These are phyloP conservation scores for Xestia rhomboidea DNA, from an alignment of 2,888 invertebrate species.

Conservation along the genomic window DNA sequence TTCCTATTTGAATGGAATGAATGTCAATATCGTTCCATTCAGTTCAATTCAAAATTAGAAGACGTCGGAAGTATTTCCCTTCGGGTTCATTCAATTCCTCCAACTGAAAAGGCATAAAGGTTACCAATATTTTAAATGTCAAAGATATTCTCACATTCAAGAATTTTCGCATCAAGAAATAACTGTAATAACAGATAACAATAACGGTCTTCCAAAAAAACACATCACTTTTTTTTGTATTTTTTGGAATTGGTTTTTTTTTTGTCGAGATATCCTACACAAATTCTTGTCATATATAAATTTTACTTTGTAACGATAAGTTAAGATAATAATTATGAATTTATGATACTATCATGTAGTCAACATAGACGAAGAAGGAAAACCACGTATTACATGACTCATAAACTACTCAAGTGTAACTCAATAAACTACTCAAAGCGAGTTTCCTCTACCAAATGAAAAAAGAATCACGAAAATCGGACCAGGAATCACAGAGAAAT, in stretches of 20 bases:
- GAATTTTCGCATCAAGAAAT: background rate
- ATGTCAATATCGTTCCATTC: conserved; percentile 39
- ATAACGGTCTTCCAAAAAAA: too few relatives aligned
- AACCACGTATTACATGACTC: background rate
- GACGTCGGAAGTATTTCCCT: conserved; percentile 32
- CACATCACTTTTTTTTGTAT: too few relatives aligned
- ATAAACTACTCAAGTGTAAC: background rate
- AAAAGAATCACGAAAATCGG: background rate
- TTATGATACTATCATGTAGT: background rate
- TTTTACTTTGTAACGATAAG: too few relatives aligned
- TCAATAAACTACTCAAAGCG: background rate
- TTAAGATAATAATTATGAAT: too few relatives aligned
- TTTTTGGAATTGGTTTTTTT: too few relatives aligned
- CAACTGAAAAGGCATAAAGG: background rate
- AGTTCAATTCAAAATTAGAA: conserved; percentile 34
- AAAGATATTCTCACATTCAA: background rate
- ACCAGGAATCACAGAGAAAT: background rate
- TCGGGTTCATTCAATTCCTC: conserved; percentile 22
- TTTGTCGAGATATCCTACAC: too few relatives aligned
- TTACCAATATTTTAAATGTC: conserved; percentile 15
- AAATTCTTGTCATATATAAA: too few relatives aligned
- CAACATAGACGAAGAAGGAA: background rate
- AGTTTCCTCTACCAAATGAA: background rate
- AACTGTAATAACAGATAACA: background rate
- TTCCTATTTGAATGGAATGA: conserved; percentile 13